These are phyloP conservation scores for Pristionchus maxplancki DNA, from an alignment of 2,888 invertebrate species.

Conservation along the genomic window DNA sequence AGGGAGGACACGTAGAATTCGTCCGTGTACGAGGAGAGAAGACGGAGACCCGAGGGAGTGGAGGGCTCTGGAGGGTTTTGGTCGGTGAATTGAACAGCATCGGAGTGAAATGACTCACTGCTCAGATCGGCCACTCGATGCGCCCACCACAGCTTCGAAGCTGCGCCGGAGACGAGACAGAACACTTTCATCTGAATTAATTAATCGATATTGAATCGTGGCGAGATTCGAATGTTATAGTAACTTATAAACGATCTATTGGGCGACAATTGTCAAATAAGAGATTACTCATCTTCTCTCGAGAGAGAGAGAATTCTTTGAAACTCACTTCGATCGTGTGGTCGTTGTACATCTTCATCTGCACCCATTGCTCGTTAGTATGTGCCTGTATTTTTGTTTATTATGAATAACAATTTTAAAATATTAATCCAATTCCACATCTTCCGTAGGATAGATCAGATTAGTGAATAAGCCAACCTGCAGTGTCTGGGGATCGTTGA, in stretches of 20 bases:
- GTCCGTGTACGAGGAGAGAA: slow-evolving; percentile 66
- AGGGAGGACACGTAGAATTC: slow-evolving; percentile 73
- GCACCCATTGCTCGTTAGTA: slow-evolving; percentile 52
- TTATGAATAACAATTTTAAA: background rate
- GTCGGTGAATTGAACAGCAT: background rate
- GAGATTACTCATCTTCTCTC: background rate
- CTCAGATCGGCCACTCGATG: slow-evolving; percentile 69
- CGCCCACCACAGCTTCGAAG: slow-evolving; percentile 75
- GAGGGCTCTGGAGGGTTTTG: slow-evolving; percentile 66
- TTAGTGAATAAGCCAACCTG: slow-evolving; percentile 26
- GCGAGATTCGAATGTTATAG: background rate
- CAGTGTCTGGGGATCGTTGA: slow-evolving; percentile 62
- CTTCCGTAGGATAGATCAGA: background rate
- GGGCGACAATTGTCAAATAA: no score
- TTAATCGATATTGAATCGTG: background rate
- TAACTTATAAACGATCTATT: no score
- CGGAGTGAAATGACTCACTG: slow-evolving; percentile 58
- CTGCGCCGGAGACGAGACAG: slow-evolving; percentile 72
- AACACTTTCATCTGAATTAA: slow-evolving; percentile 62
- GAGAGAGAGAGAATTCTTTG: background rate
- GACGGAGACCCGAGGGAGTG: slow-evolving; percentile 64
- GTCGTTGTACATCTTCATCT: slow-evolving; percentile 68
- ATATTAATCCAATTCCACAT: background rate
- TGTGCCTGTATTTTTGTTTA: background rate
- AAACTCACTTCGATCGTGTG: slow-evolving; percentile 69